Evolutionary conservation across 2,797 vertebrate genomes (phyloP).

Genomic region (Streptopelia turtur): DNA sequence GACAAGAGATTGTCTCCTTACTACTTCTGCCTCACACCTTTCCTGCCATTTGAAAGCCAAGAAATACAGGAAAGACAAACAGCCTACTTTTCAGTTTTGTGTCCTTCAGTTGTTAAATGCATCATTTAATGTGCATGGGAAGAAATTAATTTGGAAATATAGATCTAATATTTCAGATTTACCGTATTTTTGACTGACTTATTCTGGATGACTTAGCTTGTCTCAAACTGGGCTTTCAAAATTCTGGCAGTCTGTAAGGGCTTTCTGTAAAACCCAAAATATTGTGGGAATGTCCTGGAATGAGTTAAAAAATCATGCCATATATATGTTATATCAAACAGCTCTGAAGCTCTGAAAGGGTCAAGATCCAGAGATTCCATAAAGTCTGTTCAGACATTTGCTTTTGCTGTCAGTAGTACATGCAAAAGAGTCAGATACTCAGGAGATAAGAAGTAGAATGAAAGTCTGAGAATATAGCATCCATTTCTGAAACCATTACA

Average conservation of each 20-base stretch:
- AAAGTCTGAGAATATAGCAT: constrained; percentile 56
- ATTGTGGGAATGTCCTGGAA: background rate
- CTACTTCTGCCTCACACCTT: background rate
- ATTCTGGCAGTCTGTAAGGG: background rate
- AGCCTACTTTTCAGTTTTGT: background rate
- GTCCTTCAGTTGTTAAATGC: background rate
- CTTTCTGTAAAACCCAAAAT: background rate
- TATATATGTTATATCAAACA: background rate
- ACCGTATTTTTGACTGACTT: background rate
- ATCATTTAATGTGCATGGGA: background rate
- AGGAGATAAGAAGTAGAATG: constrained; percentile 23
- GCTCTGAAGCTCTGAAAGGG: background rate
- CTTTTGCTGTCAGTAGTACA: constrained; percentile 1
- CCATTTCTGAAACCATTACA: constrained; percentile 45
- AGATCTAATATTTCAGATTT: background rate
- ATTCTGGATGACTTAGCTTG: background rate
- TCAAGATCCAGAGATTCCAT: background rate
- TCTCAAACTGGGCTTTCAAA: background rate
- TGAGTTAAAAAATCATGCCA: background rate
- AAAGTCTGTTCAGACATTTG: background rate
- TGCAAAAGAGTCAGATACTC: constrained; percentile 19
- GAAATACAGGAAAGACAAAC: background rate
- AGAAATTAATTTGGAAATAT: background rate
- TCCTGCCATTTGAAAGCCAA: fast-evolving
- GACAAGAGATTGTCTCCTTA: background rate